Evolutionary conservation across 2,888 invertebrate species (phyloP).

Genomic region (Caenorhabditis sp.): DNA sequence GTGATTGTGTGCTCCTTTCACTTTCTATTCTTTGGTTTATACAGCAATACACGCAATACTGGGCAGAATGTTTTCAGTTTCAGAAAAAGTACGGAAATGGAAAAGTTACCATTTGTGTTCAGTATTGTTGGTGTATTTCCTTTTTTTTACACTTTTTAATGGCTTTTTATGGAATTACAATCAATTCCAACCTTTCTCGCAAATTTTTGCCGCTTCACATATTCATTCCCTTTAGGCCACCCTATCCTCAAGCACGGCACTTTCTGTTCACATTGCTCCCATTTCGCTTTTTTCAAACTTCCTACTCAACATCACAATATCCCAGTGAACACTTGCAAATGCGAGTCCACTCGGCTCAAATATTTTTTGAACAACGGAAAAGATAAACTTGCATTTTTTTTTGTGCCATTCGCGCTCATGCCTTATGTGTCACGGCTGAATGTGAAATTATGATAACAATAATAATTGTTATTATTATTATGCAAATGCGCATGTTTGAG

Average conservation of each 20-base stretch:
- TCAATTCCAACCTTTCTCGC: too few relatives aligned
- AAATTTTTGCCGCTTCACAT: conserved; percentile 18
- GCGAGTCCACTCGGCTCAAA: conserved; percentile 2
- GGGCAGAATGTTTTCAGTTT: too few relatives aligned
- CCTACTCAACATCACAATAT: background rate
- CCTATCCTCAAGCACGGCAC: background rate
- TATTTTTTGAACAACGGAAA: too few relatives aligned
- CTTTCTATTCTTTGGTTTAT: conserved; percentile 21
- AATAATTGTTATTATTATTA: conserved; percentile 8
- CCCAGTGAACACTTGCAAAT: background rate
- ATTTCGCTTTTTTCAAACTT: background rate
- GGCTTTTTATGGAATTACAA: too few relatives aligned
- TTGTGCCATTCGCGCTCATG: conserved; percentile 18
- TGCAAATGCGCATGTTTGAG: conserved; percentile 29
- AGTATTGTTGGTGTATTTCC: background rate
- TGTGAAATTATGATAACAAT: conserved; percentile 14
- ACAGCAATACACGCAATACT: too few relatives aligned
- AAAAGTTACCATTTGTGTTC: too few relatives aligned
- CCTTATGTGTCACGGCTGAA: conserved; percentile 27
- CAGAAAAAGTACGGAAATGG: too few relatives aligned
- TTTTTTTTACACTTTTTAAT: conserved; percentile 1
- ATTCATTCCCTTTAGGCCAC: background rate
- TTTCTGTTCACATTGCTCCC: background rate
- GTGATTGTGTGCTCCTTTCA: conserved; percentile 41
- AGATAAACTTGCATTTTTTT: conserved; percentile 6